A percentile compares a stretch with the other conserved stretches of the same genome.
These are phyloP conservation scores for Hemiprocne comata DNA, from an alignment of 2,113 vertebrate genomes.

Conservation along the genomic window DNA sequence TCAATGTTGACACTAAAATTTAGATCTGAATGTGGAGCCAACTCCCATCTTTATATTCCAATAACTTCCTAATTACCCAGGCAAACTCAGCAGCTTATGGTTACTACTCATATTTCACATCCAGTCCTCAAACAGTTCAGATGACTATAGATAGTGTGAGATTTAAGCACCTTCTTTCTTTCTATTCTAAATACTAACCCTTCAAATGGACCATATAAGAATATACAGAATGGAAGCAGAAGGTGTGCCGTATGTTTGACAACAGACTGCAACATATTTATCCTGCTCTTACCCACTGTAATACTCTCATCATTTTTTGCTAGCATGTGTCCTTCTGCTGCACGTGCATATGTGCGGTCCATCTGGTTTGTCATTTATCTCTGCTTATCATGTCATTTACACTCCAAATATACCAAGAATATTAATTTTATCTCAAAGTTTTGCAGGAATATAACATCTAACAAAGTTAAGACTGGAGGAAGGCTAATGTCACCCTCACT, in stretches of 20 bases:
- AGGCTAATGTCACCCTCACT: too few species aligned
- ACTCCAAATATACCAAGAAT: background rate
- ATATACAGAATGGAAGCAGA: background rate
- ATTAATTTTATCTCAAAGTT: background rate
- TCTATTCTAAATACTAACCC: background rate
- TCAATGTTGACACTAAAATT: background rate
- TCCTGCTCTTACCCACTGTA: background rate
- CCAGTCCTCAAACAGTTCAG: background rate
- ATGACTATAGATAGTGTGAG: background rate
- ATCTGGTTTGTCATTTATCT: background rate
- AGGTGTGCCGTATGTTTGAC: background rate
- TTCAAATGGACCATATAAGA: background rate
- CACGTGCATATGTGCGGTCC: background rate
- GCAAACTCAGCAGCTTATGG: background rate
- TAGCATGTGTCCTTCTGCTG: background rate
- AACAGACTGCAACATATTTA: background rate
- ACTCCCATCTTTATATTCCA: background rate
- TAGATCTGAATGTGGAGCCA: background rate
- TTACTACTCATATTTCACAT: background rate
- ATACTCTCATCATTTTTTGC: background rate
- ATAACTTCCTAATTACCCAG: background rate
- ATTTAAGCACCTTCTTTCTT: background rate
- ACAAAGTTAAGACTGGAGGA: background rate
- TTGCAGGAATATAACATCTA: background rate
- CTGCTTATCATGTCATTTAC: background rate